Percentiles rank a stretch among this genome's conserved stretches.
Conservation (phyloP, 2,113 vertebrate species). For the Atherinomorus stipes region DNA sequence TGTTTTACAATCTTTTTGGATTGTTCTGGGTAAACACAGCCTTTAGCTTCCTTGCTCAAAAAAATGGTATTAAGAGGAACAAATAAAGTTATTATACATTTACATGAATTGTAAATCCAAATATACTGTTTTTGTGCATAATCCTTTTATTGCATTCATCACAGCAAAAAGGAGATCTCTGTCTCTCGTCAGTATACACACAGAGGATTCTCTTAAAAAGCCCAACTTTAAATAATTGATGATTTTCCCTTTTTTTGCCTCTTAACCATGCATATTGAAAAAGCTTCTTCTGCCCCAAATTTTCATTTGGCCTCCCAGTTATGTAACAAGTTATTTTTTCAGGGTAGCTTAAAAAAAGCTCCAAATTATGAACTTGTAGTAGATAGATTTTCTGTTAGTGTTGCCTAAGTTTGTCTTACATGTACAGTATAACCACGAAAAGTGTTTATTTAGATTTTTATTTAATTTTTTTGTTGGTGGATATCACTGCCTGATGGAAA, state of each 20-base stretch:
- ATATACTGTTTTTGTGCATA: neutral
- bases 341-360: neutral
- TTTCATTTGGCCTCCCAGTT: conserved; percentile 13
- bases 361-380: conserved; percentile 1
- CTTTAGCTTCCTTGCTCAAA: neutral
- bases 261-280: conserved; percentile 51
- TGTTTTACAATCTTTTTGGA: neutral
- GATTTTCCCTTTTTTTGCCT: conserved; percentile 33
- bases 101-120: neutral
- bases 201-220: conserved; percentile 39
- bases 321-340: conserved; percentile 9
- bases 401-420: too few relatives aligned
- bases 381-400: neutral
- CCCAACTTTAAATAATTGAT: conserved; percentile 52
- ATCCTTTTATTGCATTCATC: neutral
- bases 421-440: too few relatives aligned
- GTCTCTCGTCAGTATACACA: conserved; percentile 1
- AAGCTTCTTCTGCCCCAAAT: conserved; percentile 25
- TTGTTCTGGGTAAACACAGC: neutral
- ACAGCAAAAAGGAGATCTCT: conserved; percentile 4
- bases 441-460: neutral
- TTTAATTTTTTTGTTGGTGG: rapidly evolving
- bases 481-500: neutral
- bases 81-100: neutral
- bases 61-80: neutral